Conservation (phyloP, 1,140 invertebrate genomes). For the Pectinophora gossypiella region DNA sequence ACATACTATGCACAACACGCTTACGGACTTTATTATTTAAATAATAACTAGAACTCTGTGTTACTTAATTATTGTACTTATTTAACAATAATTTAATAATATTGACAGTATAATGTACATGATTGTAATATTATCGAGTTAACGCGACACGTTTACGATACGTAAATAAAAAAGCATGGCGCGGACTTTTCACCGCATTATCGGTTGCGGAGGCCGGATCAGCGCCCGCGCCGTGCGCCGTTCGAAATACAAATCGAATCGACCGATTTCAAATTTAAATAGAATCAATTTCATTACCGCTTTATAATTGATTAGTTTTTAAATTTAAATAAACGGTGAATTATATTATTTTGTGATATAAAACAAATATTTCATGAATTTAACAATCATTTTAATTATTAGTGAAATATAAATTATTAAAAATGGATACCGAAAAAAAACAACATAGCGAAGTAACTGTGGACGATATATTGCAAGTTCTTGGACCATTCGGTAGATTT, state of each 20-base stretch:
- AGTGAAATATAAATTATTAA: neutral
- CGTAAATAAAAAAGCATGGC: neutral
- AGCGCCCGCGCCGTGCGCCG: neutral
- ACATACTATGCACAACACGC: no score
- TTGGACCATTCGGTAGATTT: slow-evolving; percentile 58
- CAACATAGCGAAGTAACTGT: slow-evolving; percentile 47
- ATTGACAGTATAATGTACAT: no score
- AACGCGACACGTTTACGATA: no score
- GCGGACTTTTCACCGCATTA: neutral
- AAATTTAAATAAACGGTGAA: no score
- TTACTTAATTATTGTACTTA: no score
- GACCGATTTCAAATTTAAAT: neutral
- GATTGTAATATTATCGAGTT: no score
- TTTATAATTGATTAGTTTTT: no score
- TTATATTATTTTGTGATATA: no score
- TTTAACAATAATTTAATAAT: no score
- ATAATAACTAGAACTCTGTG: no score
- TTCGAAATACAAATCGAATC: neutral
- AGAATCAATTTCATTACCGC: no score
- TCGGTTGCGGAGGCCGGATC: neutral
- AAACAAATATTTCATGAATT: neutral
- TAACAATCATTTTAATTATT: neutral
- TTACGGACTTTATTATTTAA: no score
- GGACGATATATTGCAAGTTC: slow-evolving; percentile 55
- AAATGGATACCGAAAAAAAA: slow-evolving; percentile 60